Conservation (phyloP, 2,797 vertebrate genomes). For the Chaenodraco wilsoni region DNA sequence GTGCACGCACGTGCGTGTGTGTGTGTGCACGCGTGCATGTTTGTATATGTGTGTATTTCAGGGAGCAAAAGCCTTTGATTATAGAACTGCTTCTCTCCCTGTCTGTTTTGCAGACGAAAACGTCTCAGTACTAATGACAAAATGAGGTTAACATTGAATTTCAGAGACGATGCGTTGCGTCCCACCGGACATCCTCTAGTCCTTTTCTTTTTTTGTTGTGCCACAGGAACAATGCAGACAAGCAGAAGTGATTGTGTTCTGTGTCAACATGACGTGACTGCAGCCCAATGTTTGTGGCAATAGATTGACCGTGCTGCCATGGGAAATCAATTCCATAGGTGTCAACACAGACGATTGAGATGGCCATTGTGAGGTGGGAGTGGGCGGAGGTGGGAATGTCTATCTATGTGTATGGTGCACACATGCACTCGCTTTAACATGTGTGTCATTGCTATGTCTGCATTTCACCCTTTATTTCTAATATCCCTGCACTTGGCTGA, state of each 20-base stretch:
- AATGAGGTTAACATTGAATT: constrained; percentile 79
- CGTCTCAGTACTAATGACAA: constrained; percentile 73
- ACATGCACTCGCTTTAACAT: constrained; percentile 4
- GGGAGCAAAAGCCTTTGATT: constrained; percentile 71
- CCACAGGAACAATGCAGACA: constrained; percentile 74
- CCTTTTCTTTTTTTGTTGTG: constrained; percentile 63
- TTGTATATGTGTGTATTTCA: constrained; percentile 11
- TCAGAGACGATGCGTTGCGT: constrained; percentile 69
- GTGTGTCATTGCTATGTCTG: constrained; percentile 10
- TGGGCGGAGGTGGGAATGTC: constrained; percentile 25
- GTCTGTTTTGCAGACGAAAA: constrained; percentile 59
- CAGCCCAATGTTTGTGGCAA: constrained; percentile 78
- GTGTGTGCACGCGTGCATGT: background rate
- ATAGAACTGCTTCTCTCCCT: constrained; percentile 49
- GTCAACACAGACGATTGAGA: constrained; percentile 74
- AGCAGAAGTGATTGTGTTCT: constrained; percentile 80
- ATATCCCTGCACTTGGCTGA: background rate
- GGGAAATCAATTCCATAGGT: constrained; percentile 85
- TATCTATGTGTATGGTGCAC: constrained; percentile 5
- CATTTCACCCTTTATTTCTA: background rate
- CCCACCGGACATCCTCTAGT: constrained; percentile 69
- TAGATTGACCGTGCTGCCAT: constrained; percentile 77
- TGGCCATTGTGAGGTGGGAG: constrained; percentile 59
- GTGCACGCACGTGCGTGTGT: constrained; percentile 4
- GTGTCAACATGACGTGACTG: constrained; percentile 84